phyloP scores from a whole-genome alignment of 1,140 invertebrate genomes.

The Himalopsyche phryganea region DNA sequence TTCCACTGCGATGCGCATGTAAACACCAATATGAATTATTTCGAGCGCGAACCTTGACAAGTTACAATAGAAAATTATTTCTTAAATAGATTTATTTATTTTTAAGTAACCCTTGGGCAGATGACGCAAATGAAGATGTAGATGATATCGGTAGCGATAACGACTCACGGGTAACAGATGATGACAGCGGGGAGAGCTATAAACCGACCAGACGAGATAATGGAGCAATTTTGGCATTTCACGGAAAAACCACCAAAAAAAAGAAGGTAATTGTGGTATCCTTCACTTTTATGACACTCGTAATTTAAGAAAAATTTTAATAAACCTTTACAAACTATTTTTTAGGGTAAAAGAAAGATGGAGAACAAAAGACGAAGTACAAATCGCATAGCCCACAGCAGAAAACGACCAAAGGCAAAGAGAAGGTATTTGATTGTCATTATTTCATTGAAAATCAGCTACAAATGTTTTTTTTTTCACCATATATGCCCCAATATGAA shows the following conservation, averaged over 20 bases:
- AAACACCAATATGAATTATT: no score
- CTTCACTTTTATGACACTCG: neutral
- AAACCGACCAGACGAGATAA: conserved; percentile 38
- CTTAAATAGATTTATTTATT: no score
- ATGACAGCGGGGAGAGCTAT: conserved; percentile 47
- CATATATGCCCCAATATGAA: no score
- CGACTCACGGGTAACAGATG: conserved; percentile 15
- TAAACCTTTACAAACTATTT: no score
- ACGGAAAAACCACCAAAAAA: conserved; percentile 1
- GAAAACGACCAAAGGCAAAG: conserved; percentile 21
- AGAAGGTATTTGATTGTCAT: conserved; percentile 14
- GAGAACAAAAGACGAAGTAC: conserved; percentile 14
- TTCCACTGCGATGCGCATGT: no score
- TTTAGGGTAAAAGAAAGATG: conserved; percentile 22
- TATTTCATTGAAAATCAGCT: no score
- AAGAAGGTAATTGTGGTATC: conserved; percentile 7
- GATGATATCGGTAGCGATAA: conserved; percentile 6
- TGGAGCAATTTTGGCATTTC: conserved; percentile 18
- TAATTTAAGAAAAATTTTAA: no score
- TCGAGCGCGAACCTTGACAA: no score
- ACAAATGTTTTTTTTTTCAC: no score
- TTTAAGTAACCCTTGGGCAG: no score
- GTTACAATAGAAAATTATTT: no score
- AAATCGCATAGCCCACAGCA: conserved; percentile 4
- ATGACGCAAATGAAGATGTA: conserved; percentile 7